Evolutionary conservation across 2,888 invertebrate species (phyloP), one percentile per base, ranked within the genome.

Genomic region (Kuschelorhynchus macadamiae): DNA sequence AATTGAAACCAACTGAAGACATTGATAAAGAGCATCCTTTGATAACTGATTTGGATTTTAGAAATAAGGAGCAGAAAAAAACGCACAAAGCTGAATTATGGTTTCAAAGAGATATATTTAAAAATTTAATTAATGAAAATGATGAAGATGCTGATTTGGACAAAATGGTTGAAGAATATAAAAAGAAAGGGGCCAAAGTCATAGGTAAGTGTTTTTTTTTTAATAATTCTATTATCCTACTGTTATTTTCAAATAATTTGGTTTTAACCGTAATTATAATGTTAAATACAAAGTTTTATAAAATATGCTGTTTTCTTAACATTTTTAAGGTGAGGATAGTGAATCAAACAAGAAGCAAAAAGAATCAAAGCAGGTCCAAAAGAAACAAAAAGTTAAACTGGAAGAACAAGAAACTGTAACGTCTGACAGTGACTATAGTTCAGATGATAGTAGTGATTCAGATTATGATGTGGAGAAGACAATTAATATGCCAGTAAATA

Each of bases 81-180:
- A 87, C 90, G 12, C 90, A 91, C 75, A 93, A 94, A 80, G 95
- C 95, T 0, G 90, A 94, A 75, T 84, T 94, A 30, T 96, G 96
- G 95, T 94, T 94, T 82, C 91, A 95, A 78, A 92, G 94, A 78
- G 94, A 94, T 71, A 88, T 88, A 73, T 92, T 96, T 73, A 92
- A 93, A 80, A 89, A 92, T 76, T 83, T 96, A 17, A 90, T 92
- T 8, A 89, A 91, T 67, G 95, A 94, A 63, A 91, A 91, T 46
- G 96, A 95, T 79, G 96, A 95, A 82, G 95, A 95, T 74, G 88
- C 88, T 18, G 97, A 97, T 84, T 86, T 97, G 5, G 93, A 96
- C 78, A 90, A 90, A 79, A 86, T 96, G 84, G 88, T 90, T 1
- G 89, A 89, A 74, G 87, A 88, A 36, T 91, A 88, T 74, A 90